Conservation (phyloP, 2,797 vertebrate species). For the Coregonus sp. region DNA sequence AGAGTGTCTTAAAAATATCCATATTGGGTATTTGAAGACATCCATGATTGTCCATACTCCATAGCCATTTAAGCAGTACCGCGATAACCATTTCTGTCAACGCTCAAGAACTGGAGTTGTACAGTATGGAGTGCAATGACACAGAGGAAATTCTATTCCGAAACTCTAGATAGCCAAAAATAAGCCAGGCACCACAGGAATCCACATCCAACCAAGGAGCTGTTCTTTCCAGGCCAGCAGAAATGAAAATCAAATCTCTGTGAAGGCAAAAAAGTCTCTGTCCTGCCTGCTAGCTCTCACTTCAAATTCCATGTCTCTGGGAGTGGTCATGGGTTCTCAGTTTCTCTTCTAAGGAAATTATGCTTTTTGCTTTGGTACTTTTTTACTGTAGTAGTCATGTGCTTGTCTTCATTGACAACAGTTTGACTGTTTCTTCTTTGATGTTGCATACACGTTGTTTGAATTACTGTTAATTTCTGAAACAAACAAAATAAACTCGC, state of each 20-base stretch:
- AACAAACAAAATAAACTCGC: slow-evolving; percentile 17
- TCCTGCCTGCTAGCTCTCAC: slow-evolving; percentile 30
- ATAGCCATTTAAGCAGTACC: slow-evolving; percentile 34
- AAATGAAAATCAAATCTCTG: slow-evolving; percentile 49
- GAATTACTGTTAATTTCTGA: slow-evolving; percentile 86
- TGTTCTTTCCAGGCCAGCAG: slow-evolving; percentile 51
- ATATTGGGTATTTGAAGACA: not conserved
- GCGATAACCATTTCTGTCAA: slow-evolving; percentile 8
- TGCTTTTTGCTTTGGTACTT: slow-evolving; percentile 36
- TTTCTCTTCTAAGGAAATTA: slow-evolving; percentile 31
- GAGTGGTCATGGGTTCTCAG: slow-evolving; percentile 18
- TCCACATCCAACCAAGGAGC: slow-evolving; percentile 48
- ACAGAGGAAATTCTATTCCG: slow-evolving; percentile 29
- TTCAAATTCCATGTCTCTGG: slow-evolving; percentile 43
- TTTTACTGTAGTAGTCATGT: not conserved
- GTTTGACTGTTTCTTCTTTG: slow-evolving; percentile 83
- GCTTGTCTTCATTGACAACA: slow-evolving; percentile 83
- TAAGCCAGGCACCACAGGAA: slow-evolving; percentile 50
- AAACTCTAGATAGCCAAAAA: slow-evolving; percentile 29
- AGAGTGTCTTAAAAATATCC: not conserved
- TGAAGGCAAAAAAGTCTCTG: slow-evolving; percentile 20
- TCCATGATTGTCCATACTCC: slow-evolving; percentile 27
- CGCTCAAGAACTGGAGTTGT: not conserved
- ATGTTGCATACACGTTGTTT: slow-evolving; percentile 72
- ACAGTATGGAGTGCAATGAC: not conserved